Evolutionary conservation across 2,888 invertebrate genomes (phyloP), one percentile per base, ranked within the genome.

Genomic region (Drosophila nr. perissopoda): DNA sequence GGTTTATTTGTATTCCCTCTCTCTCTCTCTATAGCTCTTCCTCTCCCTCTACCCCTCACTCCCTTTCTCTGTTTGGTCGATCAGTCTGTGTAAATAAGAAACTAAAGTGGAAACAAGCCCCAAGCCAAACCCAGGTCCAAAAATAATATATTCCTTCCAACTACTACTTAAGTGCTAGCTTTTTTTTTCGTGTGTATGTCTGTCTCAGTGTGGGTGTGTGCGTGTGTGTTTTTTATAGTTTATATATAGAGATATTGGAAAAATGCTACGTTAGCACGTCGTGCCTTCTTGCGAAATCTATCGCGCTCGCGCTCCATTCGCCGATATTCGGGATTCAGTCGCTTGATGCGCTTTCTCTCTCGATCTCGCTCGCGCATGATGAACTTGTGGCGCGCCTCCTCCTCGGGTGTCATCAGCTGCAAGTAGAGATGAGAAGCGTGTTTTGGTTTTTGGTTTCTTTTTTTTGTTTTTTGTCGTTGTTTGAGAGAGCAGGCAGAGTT

Each of bases 261-360:
- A 85, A 87, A 87, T 87, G 87, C 87, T 87, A 87, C 87, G 87
- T 90, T 83, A 81, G 88, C 90, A 78, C 90, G 90, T 80, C 91
- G 90, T 82, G 88, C 79, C 87, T 90, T 90, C 90, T 90, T 90
- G 77, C 90, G 89, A 73, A 91, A 91, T 69, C 90, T 84, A 85
- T 90, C 90, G 56, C 90, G 90, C 71, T 90, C 91, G 45, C 91
- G 89, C 67, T 90, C 90, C 85, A 90, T 90, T 54, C 82, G 83
- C 51, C 90, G 89, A 77, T 91, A 90, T 38, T 90, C 91, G 67
- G 91, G 91, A 78, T 90, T 91, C 67, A 87, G 72, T 61, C 90
- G 86, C 75, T 90, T 90, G 76, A 87, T 89, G 73, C 90, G 90
- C 69, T 90, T 91, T 64, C 90, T 78, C 73, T 90, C 90, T 69